Percentiles rank a stretch among this genome's conserved stretches.
phyloP scores from a whole-genome alignment of 2,113 vertebrate species.

The Upupa epops region DNA sequence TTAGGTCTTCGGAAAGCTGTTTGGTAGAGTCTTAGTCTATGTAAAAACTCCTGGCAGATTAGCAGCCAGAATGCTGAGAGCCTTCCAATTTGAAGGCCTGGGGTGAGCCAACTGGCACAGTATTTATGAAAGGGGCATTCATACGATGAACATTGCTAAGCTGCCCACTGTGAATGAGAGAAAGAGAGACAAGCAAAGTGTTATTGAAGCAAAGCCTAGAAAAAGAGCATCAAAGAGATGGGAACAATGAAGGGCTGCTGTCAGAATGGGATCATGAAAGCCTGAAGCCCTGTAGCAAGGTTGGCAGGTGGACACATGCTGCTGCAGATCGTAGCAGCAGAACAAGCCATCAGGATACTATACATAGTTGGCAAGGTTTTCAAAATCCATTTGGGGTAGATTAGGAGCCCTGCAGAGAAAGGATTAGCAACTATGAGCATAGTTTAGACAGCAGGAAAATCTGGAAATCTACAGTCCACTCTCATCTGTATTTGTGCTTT shows the following conservation, averaged over 20 bases:
- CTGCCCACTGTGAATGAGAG: slow-evolving; percentile 30
- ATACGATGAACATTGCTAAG: background rate
- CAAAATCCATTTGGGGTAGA: slow-evolving; percentile 47
- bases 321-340: slow-evolving; percentile 38
- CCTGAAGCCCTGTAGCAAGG: slow-evolving; percentile 40
- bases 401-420: slow-evolving; percentile 38
- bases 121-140: slow-evolving; percentile 21
- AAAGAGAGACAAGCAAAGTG: slow-evolving; percentile 21
- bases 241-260: background rate
- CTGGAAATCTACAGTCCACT: background rate
- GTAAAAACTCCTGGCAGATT: background rate
- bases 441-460: background rate
- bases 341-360: slow-evolving; percentile 18
- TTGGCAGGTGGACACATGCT: slow-evolving; percentile 28
- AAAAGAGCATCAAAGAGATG: slow-evolving; percentile 41
- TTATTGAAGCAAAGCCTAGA: slow-evolving; percentile 42
- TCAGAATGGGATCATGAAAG: slow-evolving; percentile 14
- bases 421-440: slow-evolving; percentile 28
- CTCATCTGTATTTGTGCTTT: background rate
- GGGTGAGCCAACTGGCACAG: slow-evolving; percentile 15
- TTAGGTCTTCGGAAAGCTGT: background rate
- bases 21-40: background rate
- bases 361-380: slow-evolving; percentile 29
- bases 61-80: slow-evolving; percentile 9
- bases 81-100: slow-evolving; percentile 15